phyloP scores from a whole-genome alignment of 2,888 invertebrate species.

The Podotricha telesiphe region DNA sequence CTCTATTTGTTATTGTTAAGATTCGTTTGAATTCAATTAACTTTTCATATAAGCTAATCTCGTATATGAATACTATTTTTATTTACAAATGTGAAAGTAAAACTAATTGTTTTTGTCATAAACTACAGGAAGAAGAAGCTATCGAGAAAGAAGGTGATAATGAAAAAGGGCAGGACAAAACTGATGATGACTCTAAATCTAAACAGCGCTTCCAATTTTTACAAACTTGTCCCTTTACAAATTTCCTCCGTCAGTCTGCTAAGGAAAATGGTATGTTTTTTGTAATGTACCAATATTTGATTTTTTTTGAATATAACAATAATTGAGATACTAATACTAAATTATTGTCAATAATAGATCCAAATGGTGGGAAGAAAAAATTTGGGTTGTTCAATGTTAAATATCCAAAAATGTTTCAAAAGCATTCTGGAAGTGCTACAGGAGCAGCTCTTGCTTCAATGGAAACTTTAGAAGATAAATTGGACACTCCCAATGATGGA shows the following conservation, averaged over 20 bases:
- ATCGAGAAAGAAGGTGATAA: constrained; percentile 71
- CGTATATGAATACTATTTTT: no score
- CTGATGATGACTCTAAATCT: constrained; percentile 65
- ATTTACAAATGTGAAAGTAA: no score
- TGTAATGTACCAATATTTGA: neutral
- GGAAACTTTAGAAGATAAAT: constrained; percentile 91
- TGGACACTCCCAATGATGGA: constrained; percentile 88
- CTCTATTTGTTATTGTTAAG: no score
- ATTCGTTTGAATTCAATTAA: no score
- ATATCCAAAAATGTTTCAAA: constrained; percentile 83
- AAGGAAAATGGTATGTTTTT: constrained; percentile 61
- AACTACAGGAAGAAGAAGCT: constrained; percentile 65
- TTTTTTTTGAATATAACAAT: neutral
- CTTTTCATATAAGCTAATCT: no score
- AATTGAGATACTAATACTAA: neutral
- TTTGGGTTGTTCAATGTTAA: constrained; percentile 60
- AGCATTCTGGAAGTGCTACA: constrained; percentile 79
- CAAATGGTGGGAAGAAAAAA: constrained; percentile 49
- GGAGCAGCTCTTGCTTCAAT: constrained; percentile 91
- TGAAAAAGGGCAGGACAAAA: constrained; percentile 57
- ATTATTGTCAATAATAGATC: constrained; percentile 53
- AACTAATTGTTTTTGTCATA: neutral
- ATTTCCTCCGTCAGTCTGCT: constrained; percentile 68
- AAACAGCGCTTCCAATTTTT: constrained; percentile 72
- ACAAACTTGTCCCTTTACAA: constrained; percentile 70